Evolutionary conservation across 2,113 vertebrate species (phyloP).

Genomic region (Indri indri): DNA sequence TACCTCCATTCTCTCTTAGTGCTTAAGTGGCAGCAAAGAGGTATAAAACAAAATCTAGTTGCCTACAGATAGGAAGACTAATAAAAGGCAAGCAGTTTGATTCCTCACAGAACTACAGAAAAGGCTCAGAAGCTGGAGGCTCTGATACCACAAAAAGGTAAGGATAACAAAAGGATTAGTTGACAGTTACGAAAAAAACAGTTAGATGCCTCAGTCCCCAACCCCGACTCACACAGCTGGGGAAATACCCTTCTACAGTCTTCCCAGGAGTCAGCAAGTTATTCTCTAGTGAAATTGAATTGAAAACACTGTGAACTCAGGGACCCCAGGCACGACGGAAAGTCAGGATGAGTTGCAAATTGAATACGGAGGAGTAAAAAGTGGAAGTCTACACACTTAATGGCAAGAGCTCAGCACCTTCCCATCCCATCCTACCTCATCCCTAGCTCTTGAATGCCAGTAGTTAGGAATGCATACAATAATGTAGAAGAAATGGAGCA

Average conservation of each 20-base stretch:
- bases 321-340: not conserved
- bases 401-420: not conserved
- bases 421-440: not conserved
- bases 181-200: not conserved
- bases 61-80: not conserved
- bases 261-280: not conserved
- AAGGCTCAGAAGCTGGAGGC: not conserved
- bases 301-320: not conserved
- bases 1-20: not conserved
- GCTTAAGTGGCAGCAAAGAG: not conserved
- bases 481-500: not conserved
- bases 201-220: not conserved
- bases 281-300: not conserved
- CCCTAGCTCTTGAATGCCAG: not conserved
- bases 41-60: conserved; percentile 40
- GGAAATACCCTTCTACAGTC: not conserved
- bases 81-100: not conserved
- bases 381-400: not conserved
- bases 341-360: not conserved
- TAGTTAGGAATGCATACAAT: not conserved
- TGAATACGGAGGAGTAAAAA: not conserved
- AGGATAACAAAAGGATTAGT: not conserved
- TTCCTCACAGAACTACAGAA: not conserved
- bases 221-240: not conserved
- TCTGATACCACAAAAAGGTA: not conserved